A percentile compares a stretch with the other conserved stretches of the same genome.
Evolutionary conservation across 2,888 invertebrate species (phyloP).

Genomic region (Dryobotodes eremita): DNA sequence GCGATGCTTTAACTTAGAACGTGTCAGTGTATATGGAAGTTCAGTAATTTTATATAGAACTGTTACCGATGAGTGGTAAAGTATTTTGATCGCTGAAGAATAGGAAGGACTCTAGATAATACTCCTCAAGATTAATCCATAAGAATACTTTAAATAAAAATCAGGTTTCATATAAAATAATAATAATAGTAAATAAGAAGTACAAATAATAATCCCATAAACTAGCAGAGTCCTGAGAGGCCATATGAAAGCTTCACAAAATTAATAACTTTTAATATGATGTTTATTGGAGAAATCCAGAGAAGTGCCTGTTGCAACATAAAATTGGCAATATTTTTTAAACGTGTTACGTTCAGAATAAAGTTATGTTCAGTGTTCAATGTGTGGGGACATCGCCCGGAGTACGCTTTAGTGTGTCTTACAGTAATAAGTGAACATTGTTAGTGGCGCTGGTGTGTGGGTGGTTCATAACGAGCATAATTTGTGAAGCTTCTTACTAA

Average conservation of each 20-base stretch:
- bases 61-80: slow-evolving; percentile 82
- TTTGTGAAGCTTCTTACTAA: slow-evolving; percentile 90
- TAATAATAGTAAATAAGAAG: slow-evolving; percentile 84
- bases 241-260: slow-evolving; percentile 87
- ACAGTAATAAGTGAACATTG: slow-evolving; percentile 59
- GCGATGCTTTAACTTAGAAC: slow-evolving; percentile 90
- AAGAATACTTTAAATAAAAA: slow-evolving; percentile 78
- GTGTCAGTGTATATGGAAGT: slow-evolving; percentile 87
- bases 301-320: slow-evolving; percentile 90
- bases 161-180: slow-evolving; percentile 81
- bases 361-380: slow-evolving; percentile 84
- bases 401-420: slow-evolving; percentile 59
- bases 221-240: slow-evolving; percentile 85
- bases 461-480: slow-evolving; percentile 74
- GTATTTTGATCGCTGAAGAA: slow-evolving; percentile 83
- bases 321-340: slow-evolving; percentile 90
- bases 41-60: slow-evolving; percentile 87
- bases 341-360: slow-evolving; percentile 85
- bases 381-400: slow-evolving; percentile 73
- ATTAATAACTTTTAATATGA: slow-evolving; percentile 87
- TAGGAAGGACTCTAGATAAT: slow-evolving; percentile 81
- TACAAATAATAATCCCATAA: slow-evolving; percentile 82
- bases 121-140: slow-evolving; percentile 80
- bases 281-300: slow-evolving; percentile 91
- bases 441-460: slow-evolving; percentile 52